These are phyloP conservation scores for Strix occidentalis DNA, from an alignment of 2,797 vertebrate species.

Conservation along the genomic window DNA sequence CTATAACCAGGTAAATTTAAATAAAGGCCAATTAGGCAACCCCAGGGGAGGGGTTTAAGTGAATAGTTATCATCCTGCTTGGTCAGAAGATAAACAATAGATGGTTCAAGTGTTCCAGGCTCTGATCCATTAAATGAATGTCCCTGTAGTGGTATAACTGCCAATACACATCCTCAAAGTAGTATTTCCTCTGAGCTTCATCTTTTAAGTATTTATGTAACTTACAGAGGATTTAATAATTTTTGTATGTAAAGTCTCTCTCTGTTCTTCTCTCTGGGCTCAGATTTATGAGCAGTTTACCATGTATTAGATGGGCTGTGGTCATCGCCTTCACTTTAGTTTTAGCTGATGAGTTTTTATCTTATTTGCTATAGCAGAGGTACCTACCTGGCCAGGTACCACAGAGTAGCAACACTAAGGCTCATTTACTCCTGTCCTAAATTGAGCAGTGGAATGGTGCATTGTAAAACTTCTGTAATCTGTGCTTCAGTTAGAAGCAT, in stretches of 20 bases:
- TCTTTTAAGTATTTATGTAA: not conserved
- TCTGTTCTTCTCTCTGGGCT: not conserved
- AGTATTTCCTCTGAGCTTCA: not conserved
- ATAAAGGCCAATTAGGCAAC: not conserved
- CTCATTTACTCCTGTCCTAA: not conserved
- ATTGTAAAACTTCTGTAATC: not conserved
- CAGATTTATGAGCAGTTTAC: not conserved
- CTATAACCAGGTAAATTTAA: not conserved
- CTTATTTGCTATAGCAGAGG: not conserved
- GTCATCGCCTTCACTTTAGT: not conserved
- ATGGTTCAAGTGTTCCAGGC: not conserved
- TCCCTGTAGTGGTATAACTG: not conserved
- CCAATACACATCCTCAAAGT: not conserved
- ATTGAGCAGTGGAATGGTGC: not conserved
- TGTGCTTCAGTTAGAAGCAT: not conserved
- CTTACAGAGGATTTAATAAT: not conserved
- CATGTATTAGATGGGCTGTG: not conserved
- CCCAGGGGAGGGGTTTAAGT: not conserved
- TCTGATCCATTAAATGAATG: not conserved
- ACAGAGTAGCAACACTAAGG: not conserved
- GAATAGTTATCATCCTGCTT: not conserved
- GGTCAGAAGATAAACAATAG: not conserved
- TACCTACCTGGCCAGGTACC: not conserved
- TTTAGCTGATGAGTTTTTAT: not conserved
- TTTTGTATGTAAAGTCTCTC: not conserved